Conservation (phyloP, 2,113 vertebrate species). For the Brachirus orientalis region DNA sequence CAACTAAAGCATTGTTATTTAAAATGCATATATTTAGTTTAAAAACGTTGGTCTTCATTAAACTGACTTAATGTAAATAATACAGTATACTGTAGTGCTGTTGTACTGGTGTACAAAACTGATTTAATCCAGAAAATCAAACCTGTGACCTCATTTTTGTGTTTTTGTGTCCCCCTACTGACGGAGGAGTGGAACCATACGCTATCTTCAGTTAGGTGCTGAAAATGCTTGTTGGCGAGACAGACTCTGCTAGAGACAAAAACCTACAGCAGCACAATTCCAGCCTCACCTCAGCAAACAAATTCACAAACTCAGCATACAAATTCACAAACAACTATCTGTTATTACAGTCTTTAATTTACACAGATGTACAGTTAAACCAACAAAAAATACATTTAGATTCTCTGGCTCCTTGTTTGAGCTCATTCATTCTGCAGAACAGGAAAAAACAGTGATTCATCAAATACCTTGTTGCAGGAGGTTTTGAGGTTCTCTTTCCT, state of each 20-base stretch:
- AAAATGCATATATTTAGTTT: too few relatives aligned
- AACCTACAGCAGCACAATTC: background rate
- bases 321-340: slow-evolving; percentile 1
- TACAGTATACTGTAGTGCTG: too few relatives aligned
- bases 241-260: background rate
- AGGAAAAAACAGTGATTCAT: slow-evolving; percentile 41
- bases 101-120: too few relatives aligned
- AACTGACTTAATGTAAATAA: too few relatives aligned
- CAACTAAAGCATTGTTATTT: too few relatives aligned
- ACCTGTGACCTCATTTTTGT: slow-evolving; percentile 7
- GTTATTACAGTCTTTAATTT: slow-evolving; percentile 71
- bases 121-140: too few relatives aligned
- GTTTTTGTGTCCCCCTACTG: slow-evolving; percentile 54
- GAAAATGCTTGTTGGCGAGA: background rate
- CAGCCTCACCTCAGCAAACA: slow-evolving; percentile 5
- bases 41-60: too few relatives aligned
- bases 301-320: slow-evolving; percentile 11
- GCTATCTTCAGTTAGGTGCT: background rate
- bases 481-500: slow-evolving; percentile 23
- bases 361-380: slow-evolving; percentile 75
- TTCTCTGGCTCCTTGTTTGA: slow-evolving; percentile 14
- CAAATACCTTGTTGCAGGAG: slow-evolving; percentile 34
- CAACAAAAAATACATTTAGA: slow-evolving; percentile 29
- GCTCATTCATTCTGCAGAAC: slow-evolving; percentile 37
- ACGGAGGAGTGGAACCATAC: slow-evolving; percentile 18